Percentiles rank a stretch among this genome's conserved stretches.
These are phyloP conservation scores for Mastigias papua DNA, from an alignment of 30 jellyfish, hydroid and myxozoan genomes.

Conservation along the genomic window DNA sequence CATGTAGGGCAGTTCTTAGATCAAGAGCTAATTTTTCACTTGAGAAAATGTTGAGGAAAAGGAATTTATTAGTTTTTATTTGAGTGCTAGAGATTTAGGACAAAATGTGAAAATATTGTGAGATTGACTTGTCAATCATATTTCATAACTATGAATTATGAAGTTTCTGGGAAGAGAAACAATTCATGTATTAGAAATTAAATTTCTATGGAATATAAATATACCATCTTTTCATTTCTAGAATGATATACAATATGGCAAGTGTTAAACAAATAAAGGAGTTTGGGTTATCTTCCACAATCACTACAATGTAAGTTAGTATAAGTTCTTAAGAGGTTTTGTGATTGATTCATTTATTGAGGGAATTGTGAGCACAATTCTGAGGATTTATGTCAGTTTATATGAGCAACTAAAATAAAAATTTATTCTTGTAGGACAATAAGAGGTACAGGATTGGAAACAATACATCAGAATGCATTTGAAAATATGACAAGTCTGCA, in stretches of 20 bases:
- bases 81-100: too few species aligned
- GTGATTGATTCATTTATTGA: background rate
- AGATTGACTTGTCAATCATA: too few species aligned
- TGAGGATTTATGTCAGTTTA: background rate
- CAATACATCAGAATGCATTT: slow-evolving; percentile 75
- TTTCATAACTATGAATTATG: too few species aligned
- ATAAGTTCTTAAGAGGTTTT: background rate
- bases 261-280: slow-evolving; percentile 36
- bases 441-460: slow-evolving; percentile 64
- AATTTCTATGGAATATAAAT: background rate
- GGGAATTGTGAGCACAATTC: too few species aligned
- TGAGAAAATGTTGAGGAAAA: too few species aligned
- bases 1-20: too few species aligned
- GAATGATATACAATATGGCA: slow-evolving; percentile 45
- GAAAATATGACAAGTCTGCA: slow-evolving; percentile 51
- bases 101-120: too few species aligned
- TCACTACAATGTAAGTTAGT: slow-evolving; percentile 50
- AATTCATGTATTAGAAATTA: too few species aligned
- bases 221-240: background rate
- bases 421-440: slow-evolving; percentile 43
- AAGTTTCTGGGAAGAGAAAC: too few species aligned
- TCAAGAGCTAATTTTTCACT: too few species aligned
- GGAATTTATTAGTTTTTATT: too few species aligned
- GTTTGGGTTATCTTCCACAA: slow-evolving; percentile 37
- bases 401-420: background rate